These are phyloP conservation scores for Australoheros scitulus DNA, from an alignment of 2,113 vertebrate genomes.

Conservation along the genomic window DNA sequence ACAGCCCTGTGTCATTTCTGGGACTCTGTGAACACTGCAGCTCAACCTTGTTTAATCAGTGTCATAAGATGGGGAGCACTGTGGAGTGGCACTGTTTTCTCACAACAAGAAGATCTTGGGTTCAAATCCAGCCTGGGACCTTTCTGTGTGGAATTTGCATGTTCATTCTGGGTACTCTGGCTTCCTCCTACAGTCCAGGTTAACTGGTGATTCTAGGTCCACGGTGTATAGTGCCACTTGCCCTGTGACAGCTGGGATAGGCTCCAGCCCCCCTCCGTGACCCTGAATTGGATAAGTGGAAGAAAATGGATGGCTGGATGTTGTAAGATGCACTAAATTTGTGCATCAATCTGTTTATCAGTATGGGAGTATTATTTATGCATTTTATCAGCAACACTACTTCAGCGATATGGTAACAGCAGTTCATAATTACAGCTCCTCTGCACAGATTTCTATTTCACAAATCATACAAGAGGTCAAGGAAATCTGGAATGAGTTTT, in stretches of 20 bases:
- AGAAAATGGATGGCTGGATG: not conserved
- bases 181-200: not conserved
- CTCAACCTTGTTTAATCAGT: not conserved
- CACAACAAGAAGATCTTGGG: not conserved
- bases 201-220: not conserved
- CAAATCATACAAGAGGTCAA: not conserved
- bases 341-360: not conserved
- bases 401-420: too few species aligned
- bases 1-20: not conserved
- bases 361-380: not conserved
- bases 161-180: not conserved
- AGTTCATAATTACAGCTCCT: not conserved
- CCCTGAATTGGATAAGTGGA: not conserved
- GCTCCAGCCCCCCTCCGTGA: not conserved
- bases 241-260: not conserved
- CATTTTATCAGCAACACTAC: too few species aligned
- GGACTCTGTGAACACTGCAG: not conserved
- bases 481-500: conserved; percentile 2
- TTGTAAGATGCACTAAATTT: not conserved
- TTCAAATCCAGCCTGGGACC: not conserved
- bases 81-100: not conserved
- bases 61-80: not conserved
- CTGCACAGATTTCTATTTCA: not conserved
- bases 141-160: not conserved
- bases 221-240: too few species aligned